phyloP scores from a whole-genome alignment of 53 echinoderm and acorn worm species.

The Arbacia lixula region DNA sequence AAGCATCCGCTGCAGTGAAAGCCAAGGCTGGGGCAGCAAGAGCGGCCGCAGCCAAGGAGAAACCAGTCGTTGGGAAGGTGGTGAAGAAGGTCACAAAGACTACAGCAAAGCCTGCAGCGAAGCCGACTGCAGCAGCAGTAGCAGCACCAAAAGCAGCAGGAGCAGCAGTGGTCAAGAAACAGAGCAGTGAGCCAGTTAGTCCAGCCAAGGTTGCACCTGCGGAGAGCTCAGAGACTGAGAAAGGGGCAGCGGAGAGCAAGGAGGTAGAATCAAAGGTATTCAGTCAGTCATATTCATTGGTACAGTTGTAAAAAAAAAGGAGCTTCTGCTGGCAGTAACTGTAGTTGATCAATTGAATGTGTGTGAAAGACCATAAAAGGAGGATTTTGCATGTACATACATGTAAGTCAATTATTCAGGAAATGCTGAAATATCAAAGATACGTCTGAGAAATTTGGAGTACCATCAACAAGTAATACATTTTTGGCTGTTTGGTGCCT shows the following conservation, averaged over 20 bases:
- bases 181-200: neutral
- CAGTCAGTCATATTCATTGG: no score
- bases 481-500: no score
- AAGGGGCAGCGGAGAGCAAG: neutral
- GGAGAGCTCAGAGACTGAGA: neutral
- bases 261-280: neutral
- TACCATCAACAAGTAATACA: no score
- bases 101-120: slow-evolving; percentile 3
- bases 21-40: slow-evolving; percentile 6
- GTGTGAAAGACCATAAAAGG: no score
- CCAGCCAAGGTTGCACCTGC: neutral
- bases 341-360: no score
- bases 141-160: neutral
- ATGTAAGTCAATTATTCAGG: no score
- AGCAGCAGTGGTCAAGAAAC: neutral
- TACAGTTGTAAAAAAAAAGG: no score
- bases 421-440: no score
- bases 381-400: no score
- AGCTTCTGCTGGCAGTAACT: no score
- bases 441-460: no score
- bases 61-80: slow-evolving; percentile 37
- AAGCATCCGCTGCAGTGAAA: slow-evolving; percentile 16
- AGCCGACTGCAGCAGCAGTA: neutral
- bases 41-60: slow-evolving; percentile 14
- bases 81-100: slow-evolving; percentile 34